Percentiles rank a stretch among this genome's conserved stretches.
These are phyloP conservation scores for Drosophila algonquin DNA, from an alignment of 2,888 invertebrate genomes.

Conservation along the genomic window DNA sequence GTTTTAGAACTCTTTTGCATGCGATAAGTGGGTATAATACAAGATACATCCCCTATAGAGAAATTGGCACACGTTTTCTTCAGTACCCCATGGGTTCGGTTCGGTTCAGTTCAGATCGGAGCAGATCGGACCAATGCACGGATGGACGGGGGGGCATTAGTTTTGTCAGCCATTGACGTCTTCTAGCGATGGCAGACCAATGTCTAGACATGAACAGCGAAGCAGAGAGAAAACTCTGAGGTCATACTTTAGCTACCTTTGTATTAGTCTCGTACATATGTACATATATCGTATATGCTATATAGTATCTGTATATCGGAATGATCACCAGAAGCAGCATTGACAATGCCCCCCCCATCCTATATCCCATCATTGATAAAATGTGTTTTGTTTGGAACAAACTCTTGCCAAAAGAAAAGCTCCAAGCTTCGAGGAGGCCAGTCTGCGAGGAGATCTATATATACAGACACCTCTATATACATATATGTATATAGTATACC, in stretches of 20 bases:
- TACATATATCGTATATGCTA: conserved; percentile 1
- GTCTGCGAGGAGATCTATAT: conserved; percentile 37
- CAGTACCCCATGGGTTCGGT: conserved; percentile 42
- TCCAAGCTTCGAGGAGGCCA: conserved; percentile 72
- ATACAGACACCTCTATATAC: conserved; percentile 13
- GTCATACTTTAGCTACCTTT: conserved; percentile 59
- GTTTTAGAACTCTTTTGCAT: neutral
- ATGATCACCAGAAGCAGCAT: conserved; percentile 10
- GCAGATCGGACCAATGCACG: conserved; percentile 52
- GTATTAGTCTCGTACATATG: conserved; percentile 12
- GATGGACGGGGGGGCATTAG: conserved; percentile 23
- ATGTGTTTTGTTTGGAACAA: conserved; percentile 41
- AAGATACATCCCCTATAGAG: neutral
- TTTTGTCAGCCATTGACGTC: conserved; percentile 62
- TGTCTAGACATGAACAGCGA: conserved; percentile 64
- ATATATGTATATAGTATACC: conserved; percentile 10
- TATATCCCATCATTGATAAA: conserved; percentile 57
- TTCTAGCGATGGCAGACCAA: conserved; percentile 61
- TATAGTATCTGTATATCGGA: conserved; percentile 9
- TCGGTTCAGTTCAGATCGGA: conserved; percentile 16
- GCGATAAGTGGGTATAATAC: neutral
- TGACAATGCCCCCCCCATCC: conserved; percentile 35
- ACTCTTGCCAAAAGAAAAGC: conserved; percentile 27
- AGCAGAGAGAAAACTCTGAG: conserved; percentile 58
- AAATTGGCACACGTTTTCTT: conserved; percentile 35